Evolutionary conservation across 2,797 vertebrate species (phyloP).

Genomic region (Podarcis lilfordi): DNA sequence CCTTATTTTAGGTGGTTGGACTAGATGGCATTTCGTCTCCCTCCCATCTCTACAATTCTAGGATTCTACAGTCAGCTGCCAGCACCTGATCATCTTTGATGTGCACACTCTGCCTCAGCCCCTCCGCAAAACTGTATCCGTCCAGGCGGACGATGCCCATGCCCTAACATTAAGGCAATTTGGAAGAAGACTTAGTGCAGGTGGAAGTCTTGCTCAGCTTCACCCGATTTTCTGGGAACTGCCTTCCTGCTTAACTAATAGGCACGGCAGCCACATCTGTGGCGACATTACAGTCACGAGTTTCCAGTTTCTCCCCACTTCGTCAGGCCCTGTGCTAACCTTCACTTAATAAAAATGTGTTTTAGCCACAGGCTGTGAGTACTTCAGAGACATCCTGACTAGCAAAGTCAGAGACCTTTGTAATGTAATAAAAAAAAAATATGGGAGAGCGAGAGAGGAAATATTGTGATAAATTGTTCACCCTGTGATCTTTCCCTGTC

Average conservation of each 20-base stretch:
- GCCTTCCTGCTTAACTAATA: background rate
- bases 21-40: too few relatives aligned
- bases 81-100: rapidly evolving
- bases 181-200: background rate
- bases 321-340: slow-evolving; percentile 52
- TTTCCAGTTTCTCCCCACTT: background rate
- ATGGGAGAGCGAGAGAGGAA: slow-evolving; percentile 30
- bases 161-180: background rate
- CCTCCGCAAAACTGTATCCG: background rate
- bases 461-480: slow-evolving; percentile 36
- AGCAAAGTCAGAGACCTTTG: slow-evolving; percentile 45
- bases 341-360: slow-evolving; percentile 68
- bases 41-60: too few relatives aligned
- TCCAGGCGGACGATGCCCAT: background rate
- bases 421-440: slow-evolving; percentile 28
- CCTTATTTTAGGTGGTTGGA: too few relatives aligned
- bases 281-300: slow-evolving; percentile 33
- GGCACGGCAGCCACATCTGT: slow-evolving; percentile 45
- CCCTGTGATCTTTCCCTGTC: slow-evolving; percentile 36
- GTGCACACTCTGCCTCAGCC: background rate
- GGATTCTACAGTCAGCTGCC: background rate
- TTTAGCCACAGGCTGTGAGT: slow-evolving; percentile 57
- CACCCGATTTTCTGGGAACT: slow-evolving; percentile 13
- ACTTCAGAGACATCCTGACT: slow-evolving; percentile 40
- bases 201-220: background rate